Evolutionary conservation across 2,113 vertebrate genomes (phyloP).

Genomic region (Candoia aspera): DNA sequence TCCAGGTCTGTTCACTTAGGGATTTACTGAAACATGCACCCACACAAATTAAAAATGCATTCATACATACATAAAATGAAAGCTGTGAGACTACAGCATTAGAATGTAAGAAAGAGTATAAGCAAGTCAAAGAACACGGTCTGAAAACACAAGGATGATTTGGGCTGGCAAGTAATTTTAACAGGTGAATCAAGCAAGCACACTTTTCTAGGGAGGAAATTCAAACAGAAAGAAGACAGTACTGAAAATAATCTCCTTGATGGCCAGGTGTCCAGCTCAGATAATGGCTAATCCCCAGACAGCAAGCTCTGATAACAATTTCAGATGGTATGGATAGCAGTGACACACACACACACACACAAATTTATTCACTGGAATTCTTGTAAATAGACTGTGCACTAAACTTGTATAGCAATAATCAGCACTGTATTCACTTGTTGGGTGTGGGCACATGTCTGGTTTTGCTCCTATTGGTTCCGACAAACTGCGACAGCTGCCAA

Average conservation of each 20-base stretch:
- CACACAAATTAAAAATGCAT: not conserved
- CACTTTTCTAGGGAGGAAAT: not conserved
- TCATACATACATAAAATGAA: not conserved
- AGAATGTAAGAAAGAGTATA: not conserved
- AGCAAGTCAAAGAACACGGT: not conserved
- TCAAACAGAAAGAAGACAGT: not conserved
- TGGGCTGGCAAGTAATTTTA: not conserved
- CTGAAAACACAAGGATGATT: not conserved
- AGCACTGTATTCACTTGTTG: not conserved
- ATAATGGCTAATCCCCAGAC: not conserved
- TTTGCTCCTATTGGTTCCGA: not conserved
- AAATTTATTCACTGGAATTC: not conserved
- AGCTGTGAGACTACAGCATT: not conserved
- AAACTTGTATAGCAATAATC: not conserved
- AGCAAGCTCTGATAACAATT: not conserved
- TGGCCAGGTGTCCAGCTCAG: not conserved
- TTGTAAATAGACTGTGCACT: not conserved
- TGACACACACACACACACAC: not conserved
- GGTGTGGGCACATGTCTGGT: not conserved
- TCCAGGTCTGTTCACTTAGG: not conserved
- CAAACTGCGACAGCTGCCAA: not conserved
- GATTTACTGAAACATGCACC: not conserved
- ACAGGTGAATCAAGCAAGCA: not conserved
- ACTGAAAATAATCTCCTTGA: not conserved
- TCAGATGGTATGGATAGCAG: not conserved